These are phyloP conservation scores for Rugalucina vietnamica DNA, from an alignment of 2,888 invertebrate genomes.

Conservation along the genomic window DNA sequence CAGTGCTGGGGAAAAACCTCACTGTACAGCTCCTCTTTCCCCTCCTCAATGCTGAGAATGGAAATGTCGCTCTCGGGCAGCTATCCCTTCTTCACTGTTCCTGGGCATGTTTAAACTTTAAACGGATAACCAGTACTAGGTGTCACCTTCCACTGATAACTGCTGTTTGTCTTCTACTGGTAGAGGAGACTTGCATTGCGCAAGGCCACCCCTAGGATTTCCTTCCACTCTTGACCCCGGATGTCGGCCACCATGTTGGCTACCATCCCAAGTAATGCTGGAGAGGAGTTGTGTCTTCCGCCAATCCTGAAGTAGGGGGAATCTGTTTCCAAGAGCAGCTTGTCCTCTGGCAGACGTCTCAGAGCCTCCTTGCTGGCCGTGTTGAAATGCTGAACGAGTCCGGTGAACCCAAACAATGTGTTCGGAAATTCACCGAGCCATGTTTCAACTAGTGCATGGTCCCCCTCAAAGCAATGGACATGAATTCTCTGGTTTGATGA, in stretches of 20 bases:
- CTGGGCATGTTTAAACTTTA: too few species aligned
- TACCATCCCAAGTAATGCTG: background rate
- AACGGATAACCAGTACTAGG: too few species aligned
- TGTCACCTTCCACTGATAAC: too few species aligned
- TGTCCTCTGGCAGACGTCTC: background rate
- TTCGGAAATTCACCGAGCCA: background rate
- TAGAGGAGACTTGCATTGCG: background rate
- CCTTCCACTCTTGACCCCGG: background rate
- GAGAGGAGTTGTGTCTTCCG: background rate
- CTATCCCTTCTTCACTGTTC: too few species aligned
- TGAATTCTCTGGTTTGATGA: constrained; percentile 9
- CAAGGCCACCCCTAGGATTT: background rate
- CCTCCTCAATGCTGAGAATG: too few species aligned
- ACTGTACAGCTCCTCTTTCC: too few species aligned
- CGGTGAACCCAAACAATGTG: constrained; percentile 11
- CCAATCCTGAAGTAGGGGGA: background rate
- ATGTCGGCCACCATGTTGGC: background rate
- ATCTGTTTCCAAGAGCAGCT: background rate
- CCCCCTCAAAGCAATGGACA: background rate
- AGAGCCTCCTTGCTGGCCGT: background rate
- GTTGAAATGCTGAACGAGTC: background rate
- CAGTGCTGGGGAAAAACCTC: too few species aligned
- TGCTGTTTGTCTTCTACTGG: too few species aligned
- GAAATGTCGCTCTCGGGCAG: too few species aligned
- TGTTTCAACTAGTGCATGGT: background rate